Percentiles rank a stretch among this genome's conserved stretches.
Conservation (phyloP, 1,140 invertebrate species). For the Goniozus legneri region DNA sequence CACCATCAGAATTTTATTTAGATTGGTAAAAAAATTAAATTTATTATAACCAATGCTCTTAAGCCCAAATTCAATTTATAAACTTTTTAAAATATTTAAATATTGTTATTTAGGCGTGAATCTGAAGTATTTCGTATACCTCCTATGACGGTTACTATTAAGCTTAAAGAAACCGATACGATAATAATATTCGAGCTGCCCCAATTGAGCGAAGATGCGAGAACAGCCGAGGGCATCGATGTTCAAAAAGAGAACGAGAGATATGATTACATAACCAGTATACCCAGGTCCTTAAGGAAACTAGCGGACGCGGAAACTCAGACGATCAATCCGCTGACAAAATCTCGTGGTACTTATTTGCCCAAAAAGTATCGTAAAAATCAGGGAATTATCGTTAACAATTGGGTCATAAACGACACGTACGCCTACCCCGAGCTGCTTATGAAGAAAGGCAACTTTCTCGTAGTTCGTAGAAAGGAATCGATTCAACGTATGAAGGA, state of each 20-base stretch:
- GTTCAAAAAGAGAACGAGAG: constrained; percentile 62
- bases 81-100: neutral
- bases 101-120: constrained; percentile 19
- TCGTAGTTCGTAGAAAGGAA: constrained; percentile 6
- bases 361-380: constrained; percentile 55
- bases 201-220: constrained; percentile 60
- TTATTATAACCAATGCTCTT: too few relatives aligned
- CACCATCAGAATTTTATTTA: constrained; percentile 54
- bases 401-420: constrained; percentile 72
- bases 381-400: constrained; percentile 62
- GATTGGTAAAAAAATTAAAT: constrained; percentile 30
- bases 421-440: constrained; percentile 32
- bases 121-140: constrained; percentile 27
- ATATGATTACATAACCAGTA: constrained; percentile 63
- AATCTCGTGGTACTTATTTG: constrained; percentile 61
- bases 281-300: constrained; percentile 62
- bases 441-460: constrained; percentile 2
- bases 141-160: constrained; percentile 58
- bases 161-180: constrained; percentile 65
- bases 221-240: constrained; percentile 54
- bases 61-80: constrained; percentile 2
- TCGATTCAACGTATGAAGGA: constrained; percentile 11
- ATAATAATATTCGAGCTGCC: constrained; percentile 63
- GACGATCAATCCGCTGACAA: constrained; percentile 58
- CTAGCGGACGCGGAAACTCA: constrained; percentile 64